These are phyloP conservation scores for Lontra canadensis DNA, from an alignment of 2,113 vertebrate species.

Conservation along the genomic window DNA sequence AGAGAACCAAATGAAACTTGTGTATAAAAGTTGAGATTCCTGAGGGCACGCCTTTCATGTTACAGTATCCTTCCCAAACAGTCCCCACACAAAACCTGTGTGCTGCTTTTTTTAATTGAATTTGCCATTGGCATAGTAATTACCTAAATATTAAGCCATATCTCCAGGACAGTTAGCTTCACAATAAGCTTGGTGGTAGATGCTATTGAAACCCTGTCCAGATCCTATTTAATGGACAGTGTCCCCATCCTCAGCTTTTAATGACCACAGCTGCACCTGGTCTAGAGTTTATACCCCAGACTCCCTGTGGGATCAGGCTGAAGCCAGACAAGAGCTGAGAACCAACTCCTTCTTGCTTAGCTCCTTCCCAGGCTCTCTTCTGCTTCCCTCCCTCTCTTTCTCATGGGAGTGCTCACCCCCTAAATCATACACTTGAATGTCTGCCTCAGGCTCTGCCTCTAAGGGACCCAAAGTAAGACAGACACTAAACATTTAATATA, in stretches of 20 bases:
- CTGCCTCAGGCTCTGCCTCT: neutral
- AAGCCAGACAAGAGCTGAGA: neutral
- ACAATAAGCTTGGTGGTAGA: no score
- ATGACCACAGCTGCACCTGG: neutral
- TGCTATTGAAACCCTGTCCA: accelerated
- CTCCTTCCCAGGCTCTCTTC: neutral
- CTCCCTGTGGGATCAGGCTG: neutral
- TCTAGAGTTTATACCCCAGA: neutral
- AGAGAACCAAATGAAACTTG: neutral
- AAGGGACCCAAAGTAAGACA: neutral
- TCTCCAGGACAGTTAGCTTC: neutral
- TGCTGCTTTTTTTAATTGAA: neutral
- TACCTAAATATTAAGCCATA: neutral
- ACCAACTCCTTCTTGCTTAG: neutral
- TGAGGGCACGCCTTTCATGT: neutral
- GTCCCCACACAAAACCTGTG: neutral
- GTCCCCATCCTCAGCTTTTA: accelerated
- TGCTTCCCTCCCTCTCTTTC: neutral
- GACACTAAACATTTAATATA: neutral
- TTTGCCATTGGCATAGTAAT: neutral
- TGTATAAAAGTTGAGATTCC: neutral
- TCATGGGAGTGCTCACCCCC: neutral
- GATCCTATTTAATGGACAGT: neutral
- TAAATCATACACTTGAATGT: neutral
- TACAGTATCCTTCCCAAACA: neutral